These are phyloP conservation scores for Nowickia ferox DNA, from an alignment of 2,888 invertebrate species.

Conservation along the genomic window DNA sequence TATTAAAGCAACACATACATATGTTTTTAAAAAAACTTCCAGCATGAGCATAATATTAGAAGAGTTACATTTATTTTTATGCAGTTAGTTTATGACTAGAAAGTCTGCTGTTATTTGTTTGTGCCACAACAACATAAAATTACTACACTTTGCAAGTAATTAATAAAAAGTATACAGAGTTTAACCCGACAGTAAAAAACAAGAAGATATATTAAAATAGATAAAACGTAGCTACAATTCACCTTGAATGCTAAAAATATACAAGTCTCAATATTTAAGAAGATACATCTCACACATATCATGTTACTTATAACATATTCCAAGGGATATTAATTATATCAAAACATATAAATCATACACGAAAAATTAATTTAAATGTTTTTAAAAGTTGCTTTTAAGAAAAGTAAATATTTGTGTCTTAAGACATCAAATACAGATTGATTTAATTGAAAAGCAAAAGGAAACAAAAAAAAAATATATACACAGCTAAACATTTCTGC, in stretches of 20 bases:
- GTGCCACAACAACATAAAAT: conserved; percentile 45
- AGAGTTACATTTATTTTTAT: conserved; percentile 48
- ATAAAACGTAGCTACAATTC: background rate
- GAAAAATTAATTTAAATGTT: conserved; percentile 21
- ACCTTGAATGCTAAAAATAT: conserved; percentile 1
- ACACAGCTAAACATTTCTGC: conserved; percentile 23
- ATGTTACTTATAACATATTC: conserved; percentile 2
- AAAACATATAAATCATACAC: conserved; percentile 10
- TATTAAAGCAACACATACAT: background rate
- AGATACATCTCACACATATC: background rate
- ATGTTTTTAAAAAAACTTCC: background rate
- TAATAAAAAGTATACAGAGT: conserved; percentile 44
- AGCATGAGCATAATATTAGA: conserved; percentile 18
- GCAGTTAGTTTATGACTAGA: conserved; percentile 58
- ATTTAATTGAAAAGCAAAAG: conserved; percentile 67
- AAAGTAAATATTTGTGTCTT: conserved; percentile 69
- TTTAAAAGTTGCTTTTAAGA: conserved; percentile 27
- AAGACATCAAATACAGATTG: conserved; percentile 70
- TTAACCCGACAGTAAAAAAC: background rate
- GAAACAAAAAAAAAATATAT: background rate
- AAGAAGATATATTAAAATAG: background rate
- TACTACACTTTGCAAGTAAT: conserved; percentile 45
- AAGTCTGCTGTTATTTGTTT: conserved; percentile 34
- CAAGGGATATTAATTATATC: conserved; percentile 29
- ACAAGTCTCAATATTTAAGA: background rate